Evolutionary conservation across 2,888 invertebrate species (phyloP), one percentile per base, ranked within the genome.

Genomic region (Drosophila lutescens): DNA sequence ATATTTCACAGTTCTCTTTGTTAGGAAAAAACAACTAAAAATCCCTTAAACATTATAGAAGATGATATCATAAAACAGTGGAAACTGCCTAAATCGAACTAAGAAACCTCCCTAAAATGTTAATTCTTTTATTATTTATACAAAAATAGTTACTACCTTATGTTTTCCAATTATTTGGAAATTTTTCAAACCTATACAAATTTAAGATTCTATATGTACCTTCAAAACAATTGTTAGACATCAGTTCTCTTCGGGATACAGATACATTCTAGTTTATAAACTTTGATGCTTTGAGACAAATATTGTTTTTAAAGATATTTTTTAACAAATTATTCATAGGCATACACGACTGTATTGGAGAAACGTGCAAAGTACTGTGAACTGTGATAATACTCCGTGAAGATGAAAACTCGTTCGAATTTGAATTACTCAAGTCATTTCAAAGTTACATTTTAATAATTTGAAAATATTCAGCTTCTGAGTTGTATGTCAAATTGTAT

Each of bases 281-380:
- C 13, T 38, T 15, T 13, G 2, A 30, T 30, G 30, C 30, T 30
- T 30, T 30, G 6, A 1, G 15, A n/a, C 10, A 41, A 17, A 41
- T 30, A 9, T 17, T 17, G 1, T 13, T n/a, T 23, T 4, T 47
- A 4, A 12, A 12, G 12, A 5, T 12, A 30, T 6, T 9, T 9
- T 9, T 2, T 3, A 17, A 17, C 7, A 30, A 17, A 32, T 15
- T 30, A 12, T 3, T n/a, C 26, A 54, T 53, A 36, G 26, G 34
- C 34, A 46, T 12, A 26, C 12, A 13, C 0, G 1, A 53, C 36
- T 53, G 38, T n/a, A 38, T n/a, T 10, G 10, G 13, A 17, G 10
- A 57, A 57, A 51, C 17, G 53, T 51, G 36, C 17, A 26, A 57
- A 57, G 17, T 57, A 13, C 10, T 56, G 8, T 34, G 12, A 56